Evolutionary conservation across 2,888 invertebrate genomes (phyloP).

Genomic region (Hypolimnas misippus): DNA sequence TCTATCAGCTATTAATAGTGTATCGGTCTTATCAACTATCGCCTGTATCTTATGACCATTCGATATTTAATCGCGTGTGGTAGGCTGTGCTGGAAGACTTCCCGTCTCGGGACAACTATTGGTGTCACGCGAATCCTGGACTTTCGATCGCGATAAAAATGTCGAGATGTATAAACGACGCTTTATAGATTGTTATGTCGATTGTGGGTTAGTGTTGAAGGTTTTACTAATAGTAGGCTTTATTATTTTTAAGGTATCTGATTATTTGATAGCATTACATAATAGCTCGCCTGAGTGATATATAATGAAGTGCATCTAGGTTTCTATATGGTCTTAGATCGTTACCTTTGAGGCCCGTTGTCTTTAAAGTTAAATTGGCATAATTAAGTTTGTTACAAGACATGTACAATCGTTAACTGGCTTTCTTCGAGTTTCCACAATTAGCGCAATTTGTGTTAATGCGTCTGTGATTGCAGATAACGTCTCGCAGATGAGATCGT

Average conservation of each 20-base stretch:
- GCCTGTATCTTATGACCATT: conserved; percentile 19
- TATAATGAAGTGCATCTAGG: neutral
- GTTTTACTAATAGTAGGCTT: neutral
- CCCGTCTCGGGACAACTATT: conserved; percentile 13
- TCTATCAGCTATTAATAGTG: conserved; percentile 34
- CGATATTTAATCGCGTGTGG: conserved; percentile 17
- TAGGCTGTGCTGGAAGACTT: conserved; percentile 10
- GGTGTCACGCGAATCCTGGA: conserved; percentile 21
- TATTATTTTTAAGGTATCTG: neutral
- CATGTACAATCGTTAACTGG: conserved; percentile 13
- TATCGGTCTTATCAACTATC: conserved; percentile 20
- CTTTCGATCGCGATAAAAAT: conserved; percentile 19
- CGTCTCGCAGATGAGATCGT: conserved; percentile 30
- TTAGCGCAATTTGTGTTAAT: conserved; percentile 62
- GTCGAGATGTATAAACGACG: conserved; percentile 23
- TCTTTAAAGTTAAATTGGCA: neutral
- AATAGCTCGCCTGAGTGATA: neutral
- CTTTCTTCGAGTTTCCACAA: conserved; percentile 67
- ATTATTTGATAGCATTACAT: neutral
- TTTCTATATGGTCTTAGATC: neutral
- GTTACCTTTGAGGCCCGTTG: neutral
- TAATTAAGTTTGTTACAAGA: conserved; percentile 16
- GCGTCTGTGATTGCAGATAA: conserved; percentile 36
- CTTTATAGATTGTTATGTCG: conserved; percentile 9
- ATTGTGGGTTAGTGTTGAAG: conserved; percentile 11